Conservation (phyloP, 2,888 invertebrate genomes). For the Galeopsomyia nigrocyanea region DNA sequence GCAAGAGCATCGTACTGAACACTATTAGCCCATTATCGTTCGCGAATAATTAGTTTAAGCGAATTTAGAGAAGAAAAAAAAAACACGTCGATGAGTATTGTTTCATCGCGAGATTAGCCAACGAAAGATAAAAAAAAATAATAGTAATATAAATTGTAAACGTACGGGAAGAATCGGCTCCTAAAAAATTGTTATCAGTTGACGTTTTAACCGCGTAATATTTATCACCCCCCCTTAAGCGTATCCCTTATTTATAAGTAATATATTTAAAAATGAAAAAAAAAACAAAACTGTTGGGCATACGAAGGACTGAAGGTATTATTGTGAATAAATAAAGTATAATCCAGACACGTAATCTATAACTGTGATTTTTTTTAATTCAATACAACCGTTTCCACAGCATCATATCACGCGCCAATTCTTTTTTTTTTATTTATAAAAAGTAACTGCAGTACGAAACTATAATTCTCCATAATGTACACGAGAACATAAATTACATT, state of each 20-base stretch:
- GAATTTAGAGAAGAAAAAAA: constrained; percentile 14
- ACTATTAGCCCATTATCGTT: constrained; percentile 34
- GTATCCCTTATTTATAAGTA: constrained; percentile 53
- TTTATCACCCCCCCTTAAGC: constrained; percentile 40
- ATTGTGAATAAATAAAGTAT: constrained; percentile 49
- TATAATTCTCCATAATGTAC: no score
- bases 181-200: constrained; percentile 53
- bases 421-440: constrained; percentile 4
- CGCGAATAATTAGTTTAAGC: constrained; percentile 35
- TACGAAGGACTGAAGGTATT: constrained; percentile 42
- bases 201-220: constrained; percentile 54
- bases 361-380: constrained; percentile 9
- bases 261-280: constrained; percentile 34
- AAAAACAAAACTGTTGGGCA: constrained; percentile 48
- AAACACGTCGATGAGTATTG: constrained; percentile 23
- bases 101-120: constrained; percentile 36
- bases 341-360: constrained; percentile 42
- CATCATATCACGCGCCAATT: no score
- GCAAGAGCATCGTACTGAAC: constrained; percentile 15
- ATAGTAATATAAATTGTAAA: constrained; percentile 41
- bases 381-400: no score
- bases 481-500: background rate
- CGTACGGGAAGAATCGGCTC: constrained; percentile 37
- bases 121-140: constrained; percentile 39
- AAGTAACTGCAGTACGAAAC: no score